A percentile compares a stretch with the other conserved stretches of the same genome.
Evolutionary conservation across 2,888 invertebrate genomes (phyloP).

Genomic region (Dolichopus griseipennis): DNA sequence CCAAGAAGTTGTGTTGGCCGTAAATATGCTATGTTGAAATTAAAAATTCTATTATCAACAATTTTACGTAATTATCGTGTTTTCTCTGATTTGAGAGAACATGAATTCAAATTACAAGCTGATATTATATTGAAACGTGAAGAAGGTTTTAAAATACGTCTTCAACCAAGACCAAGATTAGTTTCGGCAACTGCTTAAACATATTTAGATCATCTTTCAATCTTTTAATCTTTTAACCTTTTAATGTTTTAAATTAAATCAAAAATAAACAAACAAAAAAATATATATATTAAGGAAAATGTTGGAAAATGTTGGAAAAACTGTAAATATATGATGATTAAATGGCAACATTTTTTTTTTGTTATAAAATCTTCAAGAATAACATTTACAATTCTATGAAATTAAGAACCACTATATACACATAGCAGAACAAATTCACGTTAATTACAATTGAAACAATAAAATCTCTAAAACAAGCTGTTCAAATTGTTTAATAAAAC

Average conservation of each 20-base stretch:
- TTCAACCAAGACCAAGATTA: conserved; percentile 51
- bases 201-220: no score
- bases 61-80: conserved; percentile 64
- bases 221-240: no score
- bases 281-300: no score
- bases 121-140: conserved; percentile 70
- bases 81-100: conserved; percentile 56
- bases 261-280: no score
- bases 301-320: no score
- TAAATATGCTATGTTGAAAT: conserved; percentile 71
- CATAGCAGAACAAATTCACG: conserved; percentile 5
- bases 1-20: conserved; percentile 75
- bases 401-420: background rate
- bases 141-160: conserved; percentile 64
- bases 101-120: conserved; percentile 62
- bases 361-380: background rate
- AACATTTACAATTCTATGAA: conserved; percentile 16
- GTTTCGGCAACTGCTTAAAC: conserved; percentile 16
- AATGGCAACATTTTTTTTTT: no score
- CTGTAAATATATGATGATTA: no score
- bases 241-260: no score
- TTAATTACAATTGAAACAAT: background rate
- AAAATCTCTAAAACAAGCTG: conserved; percentile 46
- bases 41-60: conserved; percentile 68
- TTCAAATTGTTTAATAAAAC: conserved; percentile 26